Base-by-base conservation (phyloP, 2,888 invertebrate species). In the Eubasilissa splendida region DNA sequence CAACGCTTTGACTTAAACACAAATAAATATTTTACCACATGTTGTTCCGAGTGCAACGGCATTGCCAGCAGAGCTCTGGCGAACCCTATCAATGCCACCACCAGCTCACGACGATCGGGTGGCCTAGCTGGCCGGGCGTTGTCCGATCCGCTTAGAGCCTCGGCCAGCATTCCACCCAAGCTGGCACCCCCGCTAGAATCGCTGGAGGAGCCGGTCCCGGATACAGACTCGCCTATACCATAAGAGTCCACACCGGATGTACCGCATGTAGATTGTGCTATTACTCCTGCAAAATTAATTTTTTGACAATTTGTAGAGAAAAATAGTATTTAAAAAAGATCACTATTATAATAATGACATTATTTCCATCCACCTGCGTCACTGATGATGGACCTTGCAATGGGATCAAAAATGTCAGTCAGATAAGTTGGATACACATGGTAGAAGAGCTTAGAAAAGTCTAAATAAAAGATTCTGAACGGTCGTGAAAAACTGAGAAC, bases 161-260 rank as follows among this genome's bases (percentile, higher is more conserved):
- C 95, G 2, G 95, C 95, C 88, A 96, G 95, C 84, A 96, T 89
- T 80, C 95, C 95, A 85, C 95, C 95, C 84, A 95, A 93, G 77
- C 92, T 92, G 52, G 91, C 88, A 79, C 91, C 89, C 81, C 90
- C 88, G 85, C 89, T 85, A 85, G 86, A 85, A 87, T 88, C 86
- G 84, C 87, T 85, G 85, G 87, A 86, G 9, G 87, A 87, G n/a
- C 86, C 87, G 82, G 66, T 85, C 2, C 75, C 73, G 84, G 87
- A 89, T 80, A 88, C 87, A 22, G 89, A 88, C 84, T 92, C 91
- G 1, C 89, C 89, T 53, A 91, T 88, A 59, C 91, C 91, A 77
- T 91, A 90, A 85, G 90, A 89, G 82, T 92, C 92, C 1, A 89
- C 88, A 84, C 91, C 91, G 4, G 73, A 65, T 0, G 79, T 59